Conservation (phyloP, 2,113 vertebrate species). For the Oncorhynchus masou region DNA sequence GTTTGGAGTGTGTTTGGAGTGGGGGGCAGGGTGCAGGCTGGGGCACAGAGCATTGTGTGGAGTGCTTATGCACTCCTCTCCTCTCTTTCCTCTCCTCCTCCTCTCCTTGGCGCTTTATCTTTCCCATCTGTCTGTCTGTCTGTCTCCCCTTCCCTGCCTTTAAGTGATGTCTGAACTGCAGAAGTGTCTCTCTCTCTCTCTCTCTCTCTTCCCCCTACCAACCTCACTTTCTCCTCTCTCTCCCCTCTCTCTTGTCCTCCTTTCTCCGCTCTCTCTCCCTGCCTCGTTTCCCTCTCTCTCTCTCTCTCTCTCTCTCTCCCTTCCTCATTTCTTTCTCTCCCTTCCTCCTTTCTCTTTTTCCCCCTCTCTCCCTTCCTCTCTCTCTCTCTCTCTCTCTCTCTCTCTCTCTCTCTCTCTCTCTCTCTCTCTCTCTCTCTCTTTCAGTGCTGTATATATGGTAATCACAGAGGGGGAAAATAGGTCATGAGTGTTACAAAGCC, state of each 20-base stretch:
- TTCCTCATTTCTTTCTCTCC: no score
- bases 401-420: constrained; percentile 10
- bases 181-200: no score
- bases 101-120: constrained; percentile 35
- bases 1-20: not conserved
- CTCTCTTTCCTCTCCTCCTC: no score
- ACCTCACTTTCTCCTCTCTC: no score
- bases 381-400: not conserved
- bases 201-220: no score
- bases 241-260: no score
- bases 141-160: constrained; percentile 24
- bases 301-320: no score
- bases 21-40: not conserved
- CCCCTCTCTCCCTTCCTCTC: not conserved
- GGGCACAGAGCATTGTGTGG: constrained; percentile 12
- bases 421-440: constrained; percentile 8
- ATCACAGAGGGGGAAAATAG: constrained; percentile 23
- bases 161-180: constrained; percentile 43
- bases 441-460: constrained; percentile 19
- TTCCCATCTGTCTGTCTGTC: not conserved
- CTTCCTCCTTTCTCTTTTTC: fast-evolving
- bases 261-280: no score
- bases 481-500: constrained; percentile 21
- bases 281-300: no score
- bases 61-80: constrained; percentile 9